Evolutionary conservation across 1,140 invertebrate species (phyloP), one percentile per base, ranked within the genome.

Genomic region (Calycopis cecrops): DNA sequence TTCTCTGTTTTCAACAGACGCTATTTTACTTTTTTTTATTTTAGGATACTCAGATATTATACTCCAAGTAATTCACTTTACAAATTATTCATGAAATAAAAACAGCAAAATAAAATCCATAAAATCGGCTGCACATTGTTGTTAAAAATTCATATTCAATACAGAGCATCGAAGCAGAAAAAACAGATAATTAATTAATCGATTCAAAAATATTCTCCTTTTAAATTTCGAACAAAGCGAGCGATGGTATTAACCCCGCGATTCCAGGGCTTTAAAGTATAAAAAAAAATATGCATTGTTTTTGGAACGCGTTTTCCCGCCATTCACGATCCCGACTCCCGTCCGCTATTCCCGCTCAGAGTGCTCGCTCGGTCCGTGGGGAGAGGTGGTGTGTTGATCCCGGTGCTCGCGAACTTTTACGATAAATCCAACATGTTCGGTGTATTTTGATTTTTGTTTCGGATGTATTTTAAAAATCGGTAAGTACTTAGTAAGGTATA

Each of bases 341-440:
- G 11, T 17, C 17, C 38, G 14, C 3, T 6, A 53, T n/a, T 53
- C 34, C 33, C 11, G 9, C 10, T 12, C 73, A 70, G 62, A 73
- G 58, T 67, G 52, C 59, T 60, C 65, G 63, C 60, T 69, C 40
- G 55, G 47, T 51, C 57, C 58, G 66, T 48, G 60, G 64, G 60
- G 69, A 65, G 42, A 55, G 59, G 38, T 14, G 61, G 58, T 65
- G 71, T 71, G 52, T 38, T 55, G 57, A 47, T n/a, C 21, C 51
- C 42, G 58, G 42, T 42, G 37, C 34, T 34, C 50, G 35, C 54
- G 35, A 56, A 60, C 55, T 53, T 53, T 48, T 50, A 56, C 50
- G 50, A 61, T 53, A 52, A 51, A 42, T 56, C 28, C 38, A 21
- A 44, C 37, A 40, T 40, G 38, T 47, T 37, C 33, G 28, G 38